Evolutionary conservation across 2,113 vertebrate species (phyloP).

Genomic region (Zingel zingel): DNA sequence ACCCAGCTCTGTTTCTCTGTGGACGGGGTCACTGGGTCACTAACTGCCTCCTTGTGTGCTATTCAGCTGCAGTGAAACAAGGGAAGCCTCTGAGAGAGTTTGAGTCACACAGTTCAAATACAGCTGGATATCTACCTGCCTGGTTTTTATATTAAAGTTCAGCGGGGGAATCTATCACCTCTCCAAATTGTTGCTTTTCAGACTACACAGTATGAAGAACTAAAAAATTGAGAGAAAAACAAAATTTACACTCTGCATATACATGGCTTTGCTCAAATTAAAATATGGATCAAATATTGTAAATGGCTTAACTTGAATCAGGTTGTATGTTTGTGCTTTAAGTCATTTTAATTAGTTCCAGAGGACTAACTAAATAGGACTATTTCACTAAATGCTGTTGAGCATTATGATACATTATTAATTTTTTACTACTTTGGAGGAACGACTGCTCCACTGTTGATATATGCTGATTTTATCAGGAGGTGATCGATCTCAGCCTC

Average conservation of each 20-base stretch:
- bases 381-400: conserved; percentile 34
- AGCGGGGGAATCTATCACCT: conserved; percentile 33
- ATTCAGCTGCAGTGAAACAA: conserved; percentile 83
- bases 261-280: conserved; percentile 22
- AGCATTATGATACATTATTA: conserved; percentile 30
- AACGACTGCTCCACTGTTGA: conserved; percentile 15
- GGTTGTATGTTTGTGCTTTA: conserved; percentile 35
- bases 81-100: conserved; percentile 63
- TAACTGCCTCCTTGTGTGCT: conserved; percentile 87
- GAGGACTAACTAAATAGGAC: conserved; percentile 31
- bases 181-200: conserved; percentile 24
- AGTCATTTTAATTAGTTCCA: conserved; percentile 56
- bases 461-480: conserved; percentile 57
- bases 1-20: conserved; percentile 84
- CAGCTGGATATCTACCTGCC: conserved; percentile 43
- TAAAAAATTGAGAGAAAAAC: conserved; percentile 6
- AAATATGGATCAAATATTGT: conserved; percentile 39
- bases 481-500: conserved; percentile 52
- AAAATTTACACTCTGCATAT: conserved; percentile 22
- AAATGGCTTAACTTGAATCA: conserved; percentile 41
- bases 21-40: conserved; percentile 88
- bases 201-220: conserved; percentile 14
- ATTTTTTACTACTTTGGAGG: conserved; percentile 30
- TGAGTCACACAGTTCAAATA: conserved; percentile 57
- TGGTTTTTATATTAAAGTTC: conserved; percentile 32